These are phyloP conservation scores for Scyliorhinus canicula DNA, from an alignment of 2,797 vertebrate genomes.

Conservation along the genomic window DNA sequence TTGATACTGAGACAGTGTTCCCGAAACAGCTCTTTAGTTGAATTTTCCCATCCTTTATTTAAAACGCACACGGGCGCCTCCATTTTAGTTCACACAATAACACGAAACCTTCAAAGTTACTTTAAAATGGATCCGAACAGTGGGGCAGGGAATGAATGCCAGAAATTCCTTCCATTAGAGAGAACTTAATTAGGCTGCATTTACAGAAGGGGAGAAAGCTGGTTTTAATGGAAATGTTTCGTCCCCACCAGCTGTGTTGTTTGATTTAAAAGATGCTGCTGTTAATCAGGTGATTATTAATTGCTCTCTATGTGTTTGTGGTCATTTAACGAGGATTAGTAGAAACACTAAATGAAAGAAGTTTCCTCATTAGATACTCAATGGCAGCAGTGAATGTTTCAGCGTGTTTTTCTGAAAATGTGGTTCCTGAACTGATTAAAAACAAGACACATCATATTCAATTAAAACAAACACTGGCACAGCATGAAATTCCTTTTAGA, in stretches of 20 bases:
- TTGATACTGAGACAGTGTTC: neutral
- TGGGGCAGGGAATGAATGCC: neutral
- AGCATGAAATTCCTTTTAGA: no score
- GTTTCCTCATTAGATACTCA: neutral
- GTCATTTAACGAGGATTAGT: conserved; percentile 1
- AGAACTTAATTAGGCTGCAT: conserved; percentile 14
- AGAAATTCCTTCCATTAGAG: conserved; percentile 4
- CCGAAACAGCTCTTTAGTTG: neutral
- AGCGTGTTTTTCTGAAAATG: neutral
- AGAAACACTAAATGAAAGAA: neutral
- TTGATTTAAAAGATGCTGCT: neutral
- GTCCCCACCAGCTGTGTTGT: neutral
- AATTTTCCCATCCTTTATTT: neutral
- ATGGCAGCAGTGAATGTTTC: neutral
- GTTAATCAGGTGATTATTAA: conserved; percentile 28
- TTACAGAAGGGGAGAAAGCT: neutral
- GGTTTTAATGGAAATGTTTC: neutral
- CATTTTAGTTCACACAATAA: neutral
- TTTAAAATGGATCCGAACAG: neutral
- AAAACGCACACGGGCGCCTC: no score
- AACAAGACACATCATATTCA: neutral
- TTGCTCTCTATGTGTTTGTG: neutral
- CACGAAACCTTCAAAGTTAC: neutral
- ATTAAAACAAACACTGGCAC: neutral
- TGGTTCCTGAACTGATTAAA: neutral